Percentiles rank a stretch among this genome's conserved stretches.
Conservation (phyloP, 2,888 invertebrate genomes). For the Merodon equestris region DNA sequence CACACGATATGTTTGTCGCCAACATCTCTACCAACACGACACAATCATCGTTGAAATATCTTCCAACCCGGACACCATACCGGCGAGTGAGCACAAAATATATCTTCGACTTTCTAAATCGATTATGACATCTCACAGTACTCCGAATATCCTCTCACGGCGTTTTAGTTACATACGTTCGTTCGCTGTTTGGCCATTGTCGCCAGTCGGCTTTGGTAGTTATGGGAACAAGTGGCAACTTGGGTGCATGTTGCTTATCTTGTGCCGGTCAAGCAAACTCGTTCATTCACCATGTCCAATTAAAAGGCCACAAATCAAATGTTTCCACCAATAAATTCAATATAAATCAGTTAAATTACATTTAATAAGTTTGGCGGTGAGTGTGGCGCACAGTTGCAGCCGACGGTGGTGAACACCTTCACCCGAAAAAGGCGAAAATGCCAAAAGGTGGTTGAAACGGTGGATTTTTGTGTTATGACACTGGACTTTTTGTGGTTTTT, state of each 20-base stretch:
- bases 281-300: slow-evolving; percentile 57
- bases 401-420: slow-evolving; percentile 39
- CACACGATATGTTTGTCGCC: slow-evolving; percentile 48
- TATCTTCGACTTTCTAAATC: slow-evolving; percentile 64
- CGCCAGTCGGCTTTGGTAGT: slow-evolving; percentile 10
- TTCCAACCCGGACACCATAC: slow-evolving; percentile 3
- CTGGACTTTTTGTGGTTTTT: slow-evolving; percentile 30
- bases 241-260: slow-evolving; percentile 42
- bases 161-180: too few relatives aligned
- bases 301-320: slow-evolving; percentile 65
- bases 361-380: slow-evolving; percentile 60
- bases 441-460: slow-evolving; percentile 54
- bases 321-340: slow-evolving; percentile 52
- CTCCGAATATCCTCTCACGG: slow-evolving; percentile 36
- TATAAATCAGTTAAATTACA: slow-evolving; percentile 58
- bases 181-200: slow-evolving; percentile 3
- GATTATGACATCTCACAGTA: slow-evolving; percentile 61
- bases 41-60: slow-evolving; percentile 46
- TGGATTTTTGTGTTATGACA: slow-evolving; percentile 8
- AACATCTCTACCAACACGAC: slow-evolving; percentile 50
- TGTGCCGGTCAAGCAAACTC: slow-evolving; percentile 22
- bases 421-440: slow-evolving; percentile 55
- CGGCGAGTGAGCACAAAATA: slow-evolving; percentile 30
- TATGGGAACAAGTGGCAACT: too few relatives aligned
- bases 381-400: slow-evolving; percentile 16